phyloP scores from a whole-genome alignment of 2,113 vertebrate species.

The Sisor rabdophorus region DNA sequence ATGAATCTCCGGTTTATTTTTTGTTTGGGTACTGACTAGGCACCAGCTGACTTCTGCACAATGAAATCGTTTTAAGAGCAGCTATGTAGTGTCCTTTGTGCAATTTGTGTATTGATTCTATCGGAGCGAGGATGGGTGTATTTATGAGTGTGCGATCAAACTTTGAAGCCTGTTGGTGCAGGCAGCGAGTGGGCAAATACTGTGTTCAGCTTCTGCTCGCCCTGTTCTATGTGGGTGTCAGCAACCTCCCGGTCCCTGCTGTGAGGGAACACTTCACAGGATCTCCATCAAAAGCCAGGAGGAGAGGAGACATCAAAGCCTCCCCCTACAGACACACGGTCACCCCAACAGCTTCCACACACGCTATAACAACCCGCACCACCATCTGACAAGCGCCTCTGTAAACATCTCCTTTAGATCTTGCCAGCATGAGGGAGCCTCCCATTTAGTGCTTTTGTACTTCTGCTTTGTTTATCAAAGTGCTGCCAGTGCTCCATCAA shows the following conservation, averaged over 20 bases:
- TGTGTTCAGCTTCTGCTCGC: background rate
- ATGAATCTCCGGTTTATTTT: background rate
- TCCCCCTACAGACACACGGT: constrained; percentile 15
- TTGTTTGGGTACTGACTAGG: background rate
- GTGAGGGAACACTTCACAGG: constrained; percentile 65
- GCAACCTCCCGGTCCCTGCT: constrained; percentile 57
- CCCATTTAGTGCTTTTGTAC: constrained; percentile 60
- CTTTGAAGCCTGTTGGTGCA: constrained; percentile 13
- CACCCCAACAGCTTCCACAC: constrained; percentile 64
- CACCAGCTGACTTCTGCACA: background rate
- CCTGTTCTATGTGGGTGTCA: constrained; percentile 55
- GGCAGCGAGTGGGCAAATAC: constrained; percentile 13
- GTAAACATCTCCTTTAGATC: constrained; percentile 68
- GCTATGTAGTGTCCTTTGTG: background rate
- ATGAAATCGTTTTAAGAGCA: background rate
- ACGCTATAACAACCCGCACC: constrained; percentile 64
- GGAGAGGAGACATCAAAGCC: constrained; percentile 44
- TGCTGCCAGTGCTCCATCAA: constrained; percentile 47
- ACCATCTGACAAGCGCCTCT: constrained; percentile 68
- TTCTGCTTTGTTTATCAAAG: constrained; percentile 66
- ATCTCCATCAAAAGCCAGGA: constrained; percentile 59
- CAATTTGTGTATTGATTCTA: background rate
- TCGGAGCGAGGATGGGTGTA: constrained; percentile 13
- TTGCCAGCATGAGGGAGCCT: constrained; percentile 62
- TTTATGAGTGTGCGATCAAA: constrained; percentile 19